Evolutionary conservation across 1,140 invertebrate species (phyloP), one percentile per base, ranked within the genome.

Genomic region (Zaprionus camerounensis): DNA sequence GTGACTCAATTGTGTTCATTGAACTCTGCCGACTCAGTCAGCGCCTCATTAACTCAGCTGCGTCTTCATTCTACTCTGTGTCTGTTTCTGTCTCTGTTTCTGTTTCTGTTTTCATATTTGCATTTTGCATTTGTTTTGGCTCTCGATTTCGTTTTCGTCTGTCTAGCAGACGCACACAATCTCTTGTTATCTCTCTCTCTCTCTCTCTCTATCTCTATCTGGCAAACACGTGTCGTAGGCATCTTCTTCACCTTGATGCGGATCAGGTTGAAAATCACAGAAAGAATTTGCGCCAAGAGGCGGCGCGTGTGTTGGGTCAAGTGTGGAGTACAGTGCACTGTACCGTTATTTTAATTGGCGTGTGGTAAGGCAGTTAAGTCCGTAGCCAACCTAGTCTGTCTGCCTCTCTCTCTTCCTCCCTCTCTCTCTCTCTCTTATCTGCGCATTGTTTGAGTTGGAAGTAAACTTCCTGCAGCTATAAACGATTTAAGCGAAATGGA

Each of bases 11-110:
- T 75, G 9, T 77, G 74, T 70, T 57, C 80, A 65, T 57, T 82
- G 80, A 82, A 81, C 80, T 46, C 53, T 31, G 26, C 22, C 44
- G 55, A 38, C 34, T 38, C 65, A 67, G 62, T 51, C 69, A 58
- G 70, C 41, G 70, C 66, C 70, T 75, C 80, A 82, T 81, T 82
- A 82, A 75, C 71, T 57, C 74, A 72, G 67, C 58, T 61, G 51
- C 31, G 38, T 67, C 26, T 59, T 51, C 56, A 57, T 3, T 46
- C 22, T 56, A 2, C 15, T 24, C 24, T 26, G 28, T 13, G 5
- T 17, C n/a, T 11, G 46, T 11, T 1, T 55, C 20, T 28, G 26
- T 28, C 6, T 55, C 20, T 12, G 46, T 49, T 4, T 22, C 20
- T 22, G 46, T 49, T 49, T 24, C 22, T 20, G 17, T 51, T 51